Conservation (phyloP, 2,797 vertebrate species). For the Enoplosus armatus region DNA sequence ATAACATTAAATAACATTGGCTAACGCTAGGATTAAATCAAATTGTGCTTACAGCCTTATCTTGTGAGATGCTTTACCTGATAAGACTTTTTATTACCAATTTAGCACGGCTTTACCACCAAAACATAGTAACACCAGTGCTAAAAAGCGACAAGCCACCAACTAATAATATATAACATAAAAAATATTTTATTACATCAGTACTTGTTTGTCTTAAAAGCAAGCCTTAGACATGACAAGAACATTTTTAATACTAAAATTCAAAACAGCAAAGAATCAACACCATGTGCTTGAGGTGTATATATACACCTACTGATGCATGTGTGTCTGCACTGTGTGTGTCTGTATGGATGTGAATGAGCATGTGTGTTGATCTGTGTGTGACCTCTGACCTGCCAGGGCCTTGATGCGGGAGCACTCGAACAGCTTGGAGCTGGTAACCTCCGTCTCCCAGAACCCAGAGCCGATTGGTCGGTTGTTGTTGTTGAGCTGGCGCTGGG, state of each 20-base stretch:
- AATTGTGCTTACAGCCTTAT: background rate
- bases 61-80: background rate
- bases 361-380: background rate
- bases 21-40: background rate
- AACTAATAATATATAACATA: background rate
- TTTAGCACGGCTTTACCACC: background rate
- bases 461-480: constrained; percentile 89
- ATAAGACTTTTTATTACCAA: background rate
- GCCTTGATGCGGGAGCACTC: constrained; percentile 95
- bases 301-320: background rate
- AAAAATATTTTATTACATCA: too few relatives aligned
- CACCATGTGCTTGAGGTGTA: background rate
- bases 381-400: constrained; percentile 86
- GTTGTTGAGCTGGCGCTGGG: constrained; percentile 90
- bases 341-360: background rate
- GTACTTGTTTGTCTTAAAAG: background rate
- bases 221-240: background rate
- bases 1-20: background rate
- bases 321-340: background rate
- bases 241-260: background rate
- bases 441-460: constrained; percentile 88
- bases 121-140: background rate
- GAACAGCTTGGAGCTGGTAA: constrained; percentile 91
- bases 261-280: background rate
- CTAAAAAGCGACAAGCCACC: too few relatives aligned